Base-by-base conservation (phyloP, 2,797 vertebrate species). In the Coccyzus lansbergi region DNA sequence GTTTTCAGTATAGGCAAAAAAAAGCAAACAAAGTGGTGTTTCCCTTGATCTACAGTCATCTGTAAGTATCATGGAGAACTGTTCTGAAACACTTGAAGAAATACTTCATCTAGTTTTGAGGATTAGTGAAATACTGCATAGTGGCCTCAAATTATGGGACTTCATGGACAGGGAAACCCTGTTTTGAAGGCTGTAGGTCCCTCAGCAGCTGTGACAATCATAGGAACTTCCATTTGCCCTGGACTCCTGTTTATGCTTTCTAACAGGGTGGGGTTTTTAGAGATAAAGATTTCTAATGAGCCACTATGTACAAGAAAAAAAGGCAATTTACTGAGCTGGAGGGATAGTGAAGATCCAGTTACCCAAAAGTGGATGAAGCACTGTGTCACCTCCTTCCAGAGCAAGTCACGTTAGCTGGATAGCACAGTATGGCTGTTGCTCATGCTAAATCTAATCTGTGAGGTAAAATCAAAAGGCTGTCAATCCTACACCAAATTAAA, bases 401-500 rank as follows among this genome's bases (percentile, higher is more conserved):
- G 28, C 44, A 42, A 15, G 56, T 70, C 34, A 3, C 0, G 1
- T 36, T 62, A 65, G 31, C 22, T 49, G 76, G 22, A 12, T 7
- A 52, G 46, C 22, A 3, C 4, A 3, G 12, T 51, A 9, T 51
- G 65, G 22, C 76, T 88, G 51, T 62, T 13, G 22, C 62, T 72
- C 53, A 0, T 19, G 38, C 65, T 56, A 5, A 52, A 26, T 63
- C 63, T 86, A 33, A 60, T 77, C 33, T 25, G 26, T 60, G 44
- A 36, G 76, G 33, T 36, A 62, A 78, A 95, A 70, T 83, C 44
- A 81, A 90, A 87, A 78, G 53, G 36, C 77, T 94, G 89, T 88
- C 94, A 93, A 64, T 93, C 85, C 34, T 64, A 49, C 26, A 88
- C 44, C 38, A 95, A 97, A 96, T 96, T 95, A 96, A 97, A 96